Base-by-base conservation (phyloP, 2,888 invertebrate species). In the Archips xylosteana region DNA sequence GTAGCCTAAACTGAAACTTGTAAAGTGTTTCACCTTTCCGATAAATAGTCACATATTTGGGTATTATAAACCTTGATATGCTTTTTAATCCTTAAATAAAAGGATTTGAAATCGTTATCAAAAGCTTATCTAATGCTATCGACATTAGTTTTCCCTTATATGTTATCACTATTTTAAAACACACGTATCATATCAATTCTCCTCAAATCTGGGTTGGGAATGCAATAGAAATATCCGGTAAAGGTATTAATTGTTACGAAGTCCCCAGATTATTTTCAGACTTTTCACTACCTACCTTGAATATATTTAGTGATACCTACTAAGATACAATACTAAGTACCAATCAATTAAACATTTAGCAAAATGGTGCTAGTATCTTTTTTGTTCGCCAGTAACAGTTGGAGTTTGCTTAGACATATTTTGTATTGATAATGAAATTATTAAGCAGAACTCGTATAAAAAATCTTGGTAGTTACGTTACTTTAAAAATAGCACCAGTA, bases 191-290 rank as follows among this genome's bases (percentile, higher is more conserved):
- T 61, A 45, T 23, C 23, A 23, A 23, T 42, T 66, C 47, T 69
- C 34, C 36, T 49, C 59, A 49, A 68, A 63, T 61, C 63, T 69
- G 57, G 42, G 49, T 59, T 63, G 49, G 73, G 73, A 73, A 73
- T 73, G 73, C 68, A 73, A 49, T 45, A 59, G 65, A 51, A 51
- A 32, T 47, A 57, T 57, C 10, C 3, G 23, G 54, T 54, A 57
- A 57, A 57, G 15, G 23, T 23, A 9, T 9, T 23, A 36, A 49
- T 57, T 45, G 54, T 32, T 39, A 49, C 45, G 9, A 42, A 49
- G 70, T 70, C 54, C 54, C 63, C 57, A 63, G 63, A 64, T 57
- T 45, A 59, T 13, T 4, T 64, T 23, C 34, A 59, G 34, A 49
- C 54, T 49, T 49, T 49, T 15, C 57, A 36, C 15, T 36, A 23